Conservation (phyloP, 2,888 invertebrate genomes). For the Nemotelus pantherinus region DNA sequence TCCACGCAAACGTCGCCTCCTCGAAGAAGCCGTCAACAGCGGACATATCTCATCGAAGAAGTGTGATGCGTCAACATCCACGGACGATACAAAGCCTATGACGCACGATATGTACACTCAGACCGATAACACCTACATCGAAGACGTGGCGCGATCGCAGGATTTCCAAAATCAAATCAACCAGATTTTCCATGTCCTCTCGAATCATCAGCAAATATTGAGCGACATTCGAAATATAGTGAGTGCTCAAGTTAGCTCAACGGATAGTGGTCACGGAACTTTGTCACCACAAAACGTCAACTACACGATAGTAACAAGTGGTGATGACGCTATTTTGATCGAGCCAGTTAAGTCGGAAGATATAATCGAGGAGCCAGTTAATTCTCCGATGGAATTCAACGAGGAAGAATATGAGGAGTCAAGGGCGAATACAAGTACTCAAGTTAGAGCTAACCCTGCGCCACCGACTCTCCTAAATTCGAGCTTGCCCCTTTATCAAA, state of each 20-base stretch:
- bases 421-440: not conserved
- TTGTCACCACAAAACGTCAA: not conserved
- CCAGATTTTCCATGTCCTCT: not conserved
- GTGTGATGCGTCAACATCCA: conserved; percentile 21
- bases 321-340: conserved; percentile 12
- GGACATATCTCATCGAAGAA: not conserved
- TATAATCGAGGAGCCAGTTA: not conserved
- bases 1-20: conserved; percentile 20
- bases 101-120: conserved; percentile 11
- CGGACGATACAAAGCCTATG: conserved; percentile 19
- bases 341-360: conserved; percentile 26
- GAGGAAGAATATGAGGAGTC: not conserved
- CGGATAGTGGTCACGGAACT: not conserved
- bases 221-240: conserved; percentile 8
- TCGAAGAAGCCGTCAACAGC: conserved; percentile 24
- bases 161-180: conserved; percentile 4
- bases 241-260: too few relatives aligned
- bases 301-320: conserved; percentile 14
- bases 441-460: not conserved
- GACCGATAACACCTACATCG: not conserved
- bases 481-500: not conserved
- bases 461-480: not conserved
- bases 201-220: conserved; percentile 8
- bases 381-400: not conserved
- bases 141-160: not conserved